Conservation (phyloP, 2,888 invertebrate species). For the Harpagoxenus sublaevis region DNA sequence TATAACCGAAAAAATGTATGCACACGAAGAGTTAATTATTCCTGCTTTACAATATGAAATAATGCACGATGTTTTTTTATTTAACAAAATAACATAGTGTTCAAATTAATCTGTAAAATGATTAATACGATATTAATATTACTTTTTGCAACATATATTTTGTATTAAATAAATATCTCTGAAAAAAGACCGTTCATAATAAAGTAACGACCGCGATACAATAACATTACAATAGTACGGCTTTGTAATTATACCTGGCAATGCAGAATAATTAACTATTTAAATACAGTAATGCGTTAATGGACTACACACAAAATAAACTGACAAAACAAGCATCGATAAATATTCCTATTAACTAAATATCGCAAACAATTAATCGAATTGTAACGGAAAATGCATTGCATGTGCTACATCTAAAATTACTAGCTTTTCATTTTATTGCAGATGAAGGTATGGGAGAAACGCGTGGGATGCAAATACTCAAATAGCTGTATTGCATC, state of each 20-base stretch:
- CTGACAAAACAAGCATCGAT: background rate
- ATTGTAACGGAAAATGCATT: background rate
- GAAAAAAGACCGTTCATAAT: background rate
- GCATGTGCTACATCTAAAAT: background rate
- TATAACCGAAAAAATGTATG: no score
- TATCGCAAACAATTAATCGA: slow-evolving; percentile 2
- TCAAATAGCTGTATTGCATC: background rate
- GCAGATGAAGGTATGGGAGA: background rate
- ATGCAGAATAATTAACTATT: slow-evolving; percentile 23
- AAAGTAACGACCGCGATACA: background rate
- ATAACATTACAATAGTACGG: background rate
- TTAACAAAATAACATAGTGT: background rate
- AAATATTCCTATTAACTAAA: slow-evolving; percentile 13
- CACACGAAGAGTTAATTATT: background rate
- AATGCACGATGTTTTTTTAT: background rate
- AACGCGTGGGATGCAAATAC: background rate
- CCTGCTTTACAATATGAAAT: background rate
- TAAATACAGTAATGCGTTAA: slow-evolving; percentile 24
- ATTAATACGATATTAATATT: background rate
- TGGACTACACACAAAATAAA: slow-evolving; percentile 15
- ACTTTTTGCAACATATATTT: background rate
- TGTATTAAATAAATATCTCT: background rate
- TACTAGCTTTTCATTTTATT: background rate
- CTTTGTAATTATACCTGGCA: slow-evolving; percentile 10
- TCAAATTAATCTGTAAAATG: background rate